phyloP scores from a whole-genome alignment of 2,797 vertebrate species.

The Muscicapa striata region DNA sequence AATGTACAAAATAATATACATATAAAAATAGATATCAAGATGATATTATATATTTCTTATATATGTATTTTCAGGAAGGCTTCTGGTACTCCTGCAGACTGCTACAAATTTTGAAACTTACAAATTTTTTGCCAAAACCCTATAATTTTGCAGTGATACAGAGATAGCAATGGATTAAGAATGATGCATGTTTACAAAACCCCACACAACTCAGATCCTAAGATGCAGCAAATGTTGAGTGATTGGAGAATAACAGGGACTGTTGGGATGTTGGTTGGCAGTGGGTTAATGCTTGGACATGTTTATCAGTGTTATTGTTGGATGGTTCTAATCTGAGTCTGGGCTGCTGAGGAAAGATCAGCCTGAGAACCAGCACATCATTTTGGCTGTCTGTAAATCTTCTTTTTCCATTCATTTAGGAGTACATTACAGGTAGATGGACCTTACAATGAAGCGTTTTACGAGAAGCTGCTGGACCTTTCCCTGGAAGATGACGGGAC shows the following conservation, averaged over 20 bases:
- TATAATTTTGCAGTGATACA: background rate
- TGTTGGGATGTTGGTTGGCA: background rate
- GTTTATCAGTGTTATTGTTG: background rate
- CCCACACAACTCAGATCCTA: background rate
- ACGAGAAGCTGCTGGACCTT: constrained; percentile 90
- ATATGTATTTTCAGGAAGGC: background rate
- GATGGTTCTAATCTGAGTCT: background rate
- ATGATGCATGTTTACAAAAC: background rate
- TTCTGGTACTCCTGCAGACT: background rate
- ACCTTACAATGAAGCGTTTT: constrained; percentile 89
- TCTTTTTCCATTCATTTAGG: constrained; percentile 71
- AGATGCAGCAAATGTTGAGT: background rate
- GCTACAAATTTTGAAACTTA: background rate
- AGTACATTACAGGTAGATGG: constrained; percentile 90
- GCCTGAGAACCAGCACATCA: background rate
- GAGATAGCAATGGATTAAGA: background rate
- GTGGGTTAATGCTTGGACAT: background rate
- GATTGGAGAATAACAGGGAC: background rate
- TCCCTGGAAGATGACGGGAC: constrained; percentile 90
- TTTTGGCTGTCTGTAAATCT: constrained; percentile 11
- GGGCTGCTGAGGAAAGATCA: background rate
- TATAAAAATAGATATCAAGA: no score
- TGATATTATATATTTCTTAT: background rate
- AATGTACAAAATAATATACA: background rate
- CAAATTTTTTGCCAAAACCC: background rate